Percentiles rank a stretch among this genome's conserved stretches.
These are phyloP conservation scores for Aporophyla lueneburgensis DNA, from an alignment of 2,888 invertebrate genomes.

Conservation along the genomic window DNA sequence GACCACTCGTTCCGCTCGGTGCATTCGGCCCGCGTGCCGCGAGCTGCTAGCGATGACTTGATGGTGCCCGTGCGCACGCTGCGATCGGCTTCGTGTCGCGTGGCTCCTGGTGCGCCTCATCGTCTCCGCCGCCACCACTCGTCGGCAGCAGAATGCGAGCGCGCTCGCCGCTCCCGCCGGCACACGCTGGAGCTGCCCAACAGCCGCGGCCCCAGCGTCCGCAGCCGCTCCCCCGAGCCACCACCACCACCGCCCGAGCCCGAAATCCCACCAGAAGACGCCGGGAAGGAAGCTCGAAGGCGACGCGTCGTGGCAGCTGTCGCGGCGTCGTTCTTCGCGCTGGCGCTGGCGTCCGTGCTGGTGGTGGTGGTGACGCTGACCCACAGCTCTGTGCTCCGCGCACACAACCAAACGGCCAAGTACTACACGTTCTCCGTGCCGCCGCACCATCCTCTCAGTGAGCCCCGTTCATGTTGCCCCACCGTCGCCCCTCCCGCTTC, in stretches of 20 bases:
- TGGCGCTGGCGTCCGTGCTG: conserved; percentile 93
- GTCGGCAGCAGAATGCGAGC: conserved; percentile 88
- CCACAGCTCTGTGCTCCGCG: conserved; percentile 92
- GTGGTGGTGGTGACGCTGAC: conserved; percentile 95
- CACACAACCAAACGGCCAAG: conserved; percentile 92
- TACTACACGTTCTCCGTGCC: conserved; percentile 92
- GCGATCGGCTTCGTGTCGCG: conserved; percentile 88
- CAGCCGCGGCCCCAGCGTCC: conserved; percentile 87
- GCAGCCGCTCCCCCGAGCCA: conserved; percentile 87
- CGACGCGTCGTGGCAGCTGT: conserved; percentile 93
- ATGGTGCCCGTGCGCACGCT: conserved; percentile 88
- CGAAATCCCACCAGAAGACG: conserved; percentile 88
- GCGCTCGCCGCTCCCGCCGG: conserved; percentile 86
- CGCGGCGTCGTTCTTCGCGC: conserved; percentile 93
- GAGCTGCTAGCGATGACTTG: conserved; percentile 87
- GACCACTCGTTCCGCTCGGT: conserved; percentile 88
- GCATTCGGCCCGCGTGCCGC: conserved; percentile 87
- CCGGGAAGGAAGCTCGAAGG: conserved; percentile 92
- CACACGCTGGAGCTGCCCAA: conserved; percentile 86
- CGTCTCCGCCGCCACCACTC: conserved; percentile 88
- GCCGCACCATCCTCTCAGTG: conserved; percentile 91
- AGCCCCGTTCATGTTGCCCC: conserved; percentile 91
- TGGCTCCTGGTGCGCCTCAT: conserved; percentile 86
- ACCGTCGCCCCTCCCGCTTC: conserved; percentile 91
- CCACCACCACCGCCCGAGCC: conserved; percentile 83